Conservation (phyloP, 2,888 invertebrate genomes). For the Macrosiphum euphorbiae region DNA sequence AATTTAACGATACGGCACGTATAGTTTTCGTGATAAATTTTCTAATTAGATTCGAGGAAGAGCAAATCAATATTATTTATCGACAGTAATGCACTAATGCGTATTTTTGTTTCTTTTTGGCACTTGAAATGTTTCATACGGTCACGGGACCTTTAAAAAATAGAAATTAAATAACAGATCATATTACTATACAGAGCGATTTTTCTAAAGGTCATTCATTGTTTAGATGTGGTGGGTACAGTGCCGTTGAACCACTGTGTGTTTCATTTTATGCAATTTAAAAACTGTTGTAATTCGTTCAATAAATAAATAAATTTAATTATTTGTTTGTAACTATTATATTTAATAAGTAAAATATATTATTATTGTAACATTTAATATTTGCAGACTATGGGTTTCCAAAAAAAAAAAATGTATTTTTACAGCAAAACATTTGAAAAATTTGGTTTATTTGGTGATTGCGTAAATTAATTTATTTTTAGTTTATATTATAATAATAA, state of each 20-base stretch:
- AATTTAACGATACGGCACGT: neutral
- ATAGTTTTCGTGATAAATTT: neutral
- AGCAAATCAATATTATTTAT: neutral
- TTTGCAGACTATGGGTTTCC: neutral
- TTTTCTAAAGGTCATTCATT: neutral
- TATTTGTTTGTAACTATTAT: neutral
- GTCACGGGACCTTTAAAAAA: neutral
- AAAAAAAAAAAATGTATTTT: neutral
- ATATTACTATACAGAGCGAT: no score
- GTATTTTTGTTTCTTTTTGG: neutral
- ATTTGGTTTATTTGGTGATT: neutral
- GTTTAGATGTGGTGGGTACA: no score
- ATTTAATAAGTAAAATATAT: neutral
- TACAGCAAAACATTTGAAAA: neutral
- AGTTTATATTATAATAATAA: neutral
- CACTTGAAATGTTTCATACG: neutral
- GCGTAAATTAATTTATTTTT: neutral
- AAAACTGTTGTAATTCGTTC: neutral
- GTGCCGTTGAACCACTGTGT: neutral
- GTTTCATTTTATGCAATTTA: neutral
- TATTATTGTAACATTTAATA: neutral
- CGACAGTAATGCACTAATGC: no score
- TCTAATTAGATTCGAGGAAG: neutral
- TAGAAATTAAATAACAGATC: neutral
- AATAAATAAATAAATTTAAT: neutral